Base-by-base conservation (phyloP, 2,113 vertebrate genomes). In the Ophiodon elongatus region DNA sequence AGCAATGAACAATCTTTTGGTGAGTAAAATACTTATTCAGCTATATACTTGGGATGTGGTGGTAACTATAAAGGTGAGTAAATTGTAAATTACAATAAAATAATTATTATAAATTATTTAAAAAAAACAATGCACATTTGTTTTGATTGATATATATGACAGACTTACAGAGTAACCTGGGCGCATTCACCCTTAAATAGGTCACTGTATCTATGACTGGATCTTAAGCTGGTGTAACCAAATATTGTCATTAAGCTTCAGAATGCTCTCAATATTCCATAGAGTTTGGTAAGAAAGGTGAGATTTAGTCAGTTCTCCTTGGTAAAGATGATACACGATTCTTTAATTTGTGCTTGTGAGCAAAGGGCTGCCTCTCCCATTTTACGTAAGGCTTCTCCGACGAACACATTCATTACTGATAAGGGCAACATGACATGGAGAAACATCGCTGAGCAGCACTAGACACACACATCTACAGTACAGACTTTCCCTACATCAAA, bases 371-470 rank as follows among this genome's bases (percentile, higher is more conserved):
- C 84, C 66, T 77, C 81, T 71, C 86, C 83, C 79, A 59, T 87
- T 80, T 92, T 89, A 90, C n/a, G 29, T 81, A 89, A 90, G 83
- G 68, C 82, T 75, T 56, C 80, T 73, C 70, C 2, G 21, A 52
- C 67, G 29, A 76, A 84, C 65, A 39, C 80, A 56, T 82, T 87
- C 86, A 85, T 87, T 88, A 86, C 87, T 54, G 84, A 83, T 86
- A 84, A 89, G 88, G 83, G 72, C 81, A 80, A 59, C 80, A 29
- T 89, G 90, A 90, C 90, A 89, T 64, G 74, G 71, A 88, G 79
- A n/a, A 78, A 68, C 75, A 74, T 71, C 39, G 19, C 79, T 54
- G 64, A 69, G 83, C 1, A 64, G 72, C 35, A 21, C 31, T 39
- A 73, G 76, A 1, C 73, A 1, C 73, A 21, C 82, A 79, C 84